These are phyloP conservation scores for Leptogaster cylindrica DNA, from an alignment of 2,888 invertebrate genomes.

Conservation along the genomic window DNA sequence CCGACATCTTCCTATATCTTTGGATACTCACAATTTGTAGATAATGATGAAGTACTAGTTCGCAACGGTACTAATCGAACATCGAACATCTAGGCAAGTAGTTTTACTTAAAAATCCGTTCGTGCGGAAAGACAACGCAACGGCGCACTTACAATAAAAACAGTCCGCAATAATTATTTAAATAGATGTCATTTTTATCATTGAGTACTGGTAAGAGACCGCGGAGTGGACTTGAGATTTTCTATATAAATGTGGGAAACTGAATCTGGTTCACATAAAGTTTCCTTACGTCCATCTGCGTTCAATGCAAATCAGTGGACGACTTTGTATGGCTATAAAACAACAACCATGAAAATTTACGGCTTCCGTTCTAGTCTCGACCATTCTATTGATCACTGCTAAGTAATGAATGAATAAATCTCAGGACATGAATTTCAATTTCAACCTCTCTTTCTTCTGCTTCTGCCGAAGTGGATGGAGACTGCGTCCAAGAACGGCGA, in stretches of 20 bases:
- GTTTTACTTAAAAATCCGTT: too few relatives aligned
- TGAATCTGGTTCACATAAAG: conserved; percentile 42
- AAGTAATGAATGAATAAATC: conserved; percentile 49
- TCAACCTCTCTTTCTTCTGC: conserved; percentile 22
- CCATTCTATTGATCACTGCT: conserved; percentile 47
- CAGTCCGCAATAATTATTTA: conserved; percentile 14
- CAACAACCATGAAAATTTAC: conserved; percentile 48
- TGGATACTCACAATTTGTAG: too few relatives aligned
- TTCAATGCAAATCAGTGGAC: conserved; percentile 49
- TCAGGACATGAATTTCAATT: conserved; percentile 48
- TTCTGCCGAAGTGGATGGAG: neutral
- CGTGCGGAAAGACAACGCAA: too few relatives aligned
- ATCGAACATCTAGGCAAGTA: too few relatives aligned
- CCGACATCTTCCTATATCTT: too few relatives aligned
- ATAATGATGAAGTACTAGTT: too few relatives aligned
- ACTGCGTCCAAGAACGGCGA: too few relatives aligned
- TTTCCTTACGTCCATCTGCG: conserved; percentile 43
- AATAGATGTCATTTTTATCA: conserved; percentile 24
- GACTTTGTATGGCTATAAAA: conserved; percentile 46
- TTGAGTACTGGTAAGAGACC: conserved; percentile 5
- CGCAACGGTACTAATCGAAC: too few relatives aligned
- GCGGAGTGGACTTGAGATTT: conserved; percentile 32
- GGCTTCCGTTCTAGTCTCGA: conserved; percentile 47
- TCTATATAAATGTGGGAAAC: conserved; percentile 48
- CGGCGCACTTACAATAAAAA: neutral